Evolutionary conservation across 2,797 vertebrate species (phyloP).

Genomic region (Sarcophilus harrisii): DNA sequence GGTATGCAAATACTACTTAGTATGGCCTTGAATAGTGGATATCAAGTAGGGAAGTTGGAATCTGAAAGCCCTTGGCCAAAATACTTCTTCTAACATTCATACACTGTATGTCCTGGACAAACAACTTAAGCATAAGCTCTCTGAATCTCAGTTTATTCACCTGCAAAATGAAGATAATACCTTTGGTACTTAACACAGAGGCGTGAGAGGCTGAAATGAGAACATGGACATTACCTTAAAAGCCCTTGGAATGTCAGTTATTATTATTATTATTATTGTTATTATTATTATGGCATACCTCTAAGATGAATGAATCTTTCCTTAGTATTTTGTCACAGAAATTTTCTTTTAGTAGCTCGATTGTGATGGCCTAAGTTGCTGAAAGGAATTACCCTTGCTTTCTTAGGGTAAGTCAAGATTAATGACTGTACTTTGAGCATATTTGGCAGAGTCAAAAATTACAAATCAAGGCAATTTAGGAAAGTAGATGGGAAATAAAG

Average conservation of each 20-base stretch:
- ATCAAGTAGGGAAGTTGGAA: not conserved
- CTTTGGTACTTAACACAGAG: not conserved
- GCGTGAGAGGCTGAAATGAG: not conserved
- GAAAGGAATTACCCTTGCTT: not conserved
- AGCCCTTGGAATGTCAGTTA: not conserved
- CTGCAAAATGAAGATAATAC: not conserved
- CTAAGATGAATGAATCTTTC: not conserved
- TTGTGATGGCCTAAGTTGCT: not conserved
- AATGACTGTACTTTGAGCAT: not conserved
- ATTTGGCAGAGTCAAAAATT: slow-evolving; percentile 21
- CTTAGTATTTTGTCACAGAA: not conserved
- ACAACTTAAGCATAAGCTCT: not conserved
- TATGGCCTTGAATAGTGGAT: not conserved
- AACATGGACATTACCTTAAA: not conserved
- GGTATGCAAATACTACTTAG: not conserved
- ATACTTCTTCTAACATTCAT: not conserved
- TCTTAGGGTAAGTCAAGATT: not conserved
- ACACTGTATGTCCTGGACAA: not conserved
- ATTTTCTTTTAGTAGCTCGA: accelerated
- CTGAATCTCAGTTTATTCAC: not conserved
- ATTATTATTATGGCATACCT: not conserved
- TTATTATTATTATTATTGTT: no score
- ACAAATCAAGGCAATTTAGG: slow-evolving; percentile 6
- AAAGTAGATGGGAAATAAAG: not conserved
- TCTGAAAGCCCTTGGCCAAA: not conserved